Conservation (phyloP, 1,140 invertebrate genomes). For the Aleiodes sp. region DNA sequence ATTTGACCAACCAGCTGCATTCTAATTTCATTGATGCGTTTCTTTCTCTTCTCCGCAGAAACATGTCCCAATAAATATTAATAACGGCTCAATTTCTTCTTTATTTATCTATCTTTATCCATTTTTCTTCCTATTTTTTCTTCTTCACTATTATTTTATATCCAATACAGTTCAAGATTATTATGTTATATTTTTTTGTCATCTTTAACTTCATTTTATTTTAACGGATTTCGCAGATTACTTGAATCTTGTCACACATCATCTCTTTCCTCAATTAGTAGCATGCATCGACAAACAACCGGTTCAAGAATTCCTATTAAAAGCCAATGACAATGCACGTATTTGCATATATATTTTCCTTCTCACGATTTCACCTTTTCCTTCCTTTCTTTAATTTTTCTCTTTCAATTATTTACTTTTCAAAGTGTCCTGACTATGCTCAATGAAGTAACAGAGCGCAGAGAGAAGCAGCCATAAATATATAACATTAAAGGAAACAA, state of each 20-base stretch:
- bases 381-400: too few species aligned
- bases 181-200: too few species aligned
- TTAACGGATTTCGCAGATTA: slow-evolving; percentile 3
- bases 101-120: too few species aligned
- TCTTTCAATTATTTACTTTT: background rate
- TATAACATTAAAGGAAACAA: background rate
- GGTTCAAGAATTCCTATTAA: background rate
- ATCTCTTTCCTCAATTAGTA: slow-evolving; percentile 3
- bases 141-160: too few species aligned
- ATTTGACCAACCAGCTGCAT: slow-evolving; percentile 18
- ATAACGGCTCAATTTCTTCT: slow-evolving; percentile 11
- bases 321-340: background rate
- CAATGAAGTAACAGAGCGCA: background rate
- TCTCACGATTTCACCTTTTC: background rate
- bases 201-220: background rate
- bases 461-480: background rate
- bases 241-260: background rate
- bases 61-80: too few species aligned
- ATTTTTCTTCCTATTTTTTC: too few species aligned
- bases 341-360: too few species aligned
- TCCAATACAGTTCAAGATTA: too few species aligned
- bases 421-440: background rate
- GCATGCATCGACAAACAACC: background rate
- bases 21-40: slow-evolving; percentile 24
- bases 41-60: slow-evolving; percentile 11